Evolutionary conservation across 2,888 invertebrate genomes (phyloP).

Genomic region (Agrotis puta): DNA sequence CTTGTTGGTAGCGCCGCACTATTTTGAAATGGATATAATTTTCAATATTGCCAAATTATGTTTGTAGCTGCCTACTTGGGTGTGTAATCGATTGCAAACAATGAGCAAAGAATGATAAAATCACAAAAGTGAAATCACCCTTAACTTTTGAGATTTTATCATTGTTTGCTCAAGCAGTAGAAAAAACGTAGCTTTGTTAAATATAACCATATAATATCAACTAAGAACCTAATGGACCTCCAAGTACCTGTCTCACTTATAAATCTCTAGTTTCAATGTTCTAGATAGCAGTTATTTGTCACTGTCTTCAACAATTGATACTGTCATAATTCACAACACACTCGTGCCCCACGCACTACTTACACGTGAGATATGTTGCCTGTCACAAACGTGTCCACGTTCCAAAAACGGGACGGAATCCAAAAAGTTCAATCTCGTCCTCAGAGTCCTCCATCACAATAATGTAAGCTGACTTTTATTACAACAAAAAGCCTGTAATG

Average conservation of each 20-base stretch:
- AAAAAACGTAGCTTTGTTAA: neutral
- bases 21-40: neutral
- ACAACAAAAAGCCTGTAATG: slow-evolving; percentile 62
- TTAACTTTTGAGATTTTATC: neutral
- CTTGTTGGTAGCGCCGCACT: neutral
- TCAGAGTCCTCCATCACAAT: slow-evolving; percentile 56
- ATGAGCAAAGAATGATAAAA: no score
- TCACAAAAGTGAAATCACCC: no score
- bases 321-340: slow-evolving; percentile 45
- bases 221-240: slow-evolving; percentile 2
- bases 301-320: slow-evolving; percentile 53
- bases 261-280: slow-evolving; percentile 56
- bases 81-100: neutral
- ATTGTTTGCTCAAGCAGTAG: neutral
- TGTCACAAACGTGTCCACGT: slow-evolving; percentile 43
- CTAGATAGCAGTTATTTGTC: slow-evolving; percentile 49
- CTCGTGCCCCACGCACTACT: slow-evolving; percentile 34
- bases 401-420: slow-evolving; percentile 42
- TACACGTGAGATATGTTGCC: slow-evolving; percentile 34
- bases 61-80: neutral
- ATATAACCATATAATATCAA: neutral
- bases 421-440: slow-evolving; percentile 64
- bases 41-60: neutral
- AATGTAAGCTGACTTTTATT: slow-evolving; percentile 66
- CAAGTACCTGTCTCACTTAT: slow-evolving; percentile 33